Conservation (phyloP, 2,797 vertebrate genomes). For the Coregonus sp. region DNA sequence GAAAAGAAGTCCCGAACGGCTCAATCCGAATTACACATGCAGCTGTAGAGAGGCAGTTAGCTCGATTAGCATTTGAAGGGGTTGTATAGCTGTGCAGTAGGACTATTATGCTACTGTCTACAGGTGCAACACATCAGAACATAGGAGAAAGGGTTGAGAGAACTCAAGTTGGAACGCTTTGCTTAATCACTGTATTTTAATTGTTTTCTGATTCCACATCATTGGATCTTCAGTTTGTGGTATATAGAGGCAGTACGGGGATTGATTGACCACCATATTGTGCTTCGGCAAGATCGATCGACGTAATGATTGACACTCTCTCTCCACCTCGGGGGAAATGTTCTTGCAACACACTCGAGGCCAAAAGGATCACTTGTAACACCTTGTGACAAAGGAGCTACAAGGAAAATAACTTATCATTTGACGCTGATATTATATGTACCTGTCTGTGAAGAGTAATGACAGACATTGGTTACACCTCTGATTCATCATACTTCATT, state of each 20-base stretch:
- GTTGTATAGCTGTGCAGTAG: background rate
- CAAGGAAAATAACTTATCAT: slow-evolving; percentile 13
- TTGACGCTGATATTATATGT: background rate
- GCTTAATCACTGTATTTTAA: no score
- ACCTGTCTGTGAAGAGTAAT: slow-evolving; percentile 28
- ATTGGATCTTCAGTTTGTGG: no score
- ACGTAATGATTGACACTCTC: no score
- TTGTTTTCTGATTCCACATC: no score
- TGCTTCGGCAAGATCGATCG: no score
- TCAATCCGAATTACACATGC: background rate
- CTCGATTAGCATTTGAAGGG: background rate
- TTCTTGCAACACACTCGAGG: no score
- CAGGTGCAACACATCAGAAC: background rate
- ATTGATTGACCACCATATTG: no score
- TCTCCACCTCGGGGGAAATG: no score
- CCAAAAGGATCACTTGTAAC: no score
- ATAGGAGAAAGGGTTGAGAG: no score
- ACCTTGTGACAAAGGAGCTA: background rate
- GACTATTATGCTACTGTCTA: background rate
- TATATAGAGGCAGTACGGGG: no score
- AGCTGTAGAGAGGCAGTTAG: background rate
- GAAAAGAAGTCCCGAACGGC: background rate
- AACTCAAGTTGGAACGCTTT: no score
- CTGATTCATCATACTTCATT: slow-evolving; percentile 36
- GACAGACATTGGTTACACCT: slow-evolving; percentile 26